Evolutionary conservation across 2,113 vertebrate species (phyloP), one percentile per base, ranked within the genome.

Genomic region (Sinocyclocheilus anshuiensis): DNA sequence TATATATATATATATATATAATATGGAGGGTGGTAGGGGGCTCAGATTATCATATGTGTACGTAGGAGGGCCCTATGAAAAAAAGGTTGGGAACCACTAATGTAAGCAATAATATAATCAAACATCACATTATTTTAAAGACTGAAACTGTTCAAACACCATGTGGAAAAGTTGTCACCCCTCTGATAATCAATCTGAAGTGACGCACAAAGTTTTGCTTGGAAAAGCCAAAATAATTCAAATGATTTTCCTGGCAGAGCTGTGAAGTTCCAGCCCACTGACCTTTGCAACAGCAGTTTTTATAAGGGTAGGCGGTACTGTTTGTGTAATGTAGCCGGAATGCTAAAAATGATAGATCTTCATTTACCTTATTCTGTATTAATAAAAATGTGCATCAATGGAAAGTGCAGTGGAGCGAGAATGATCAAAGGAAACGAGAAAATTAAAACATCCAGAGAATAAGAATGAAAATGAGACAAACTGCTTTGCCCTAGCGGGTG

Each of bases 351-450:
- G 0, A 79, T 11, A 59, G 20, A 57, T 39, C 33, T 77, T 20
- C 2, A n/a, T 79, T 57, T 8, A 12, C 20, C 39, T 42, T 39
- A 59, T 13, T 59, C 59, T 13, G 55, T 84, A 81, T 87, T 81
- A 75, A 76, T 84, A 75, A 67, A 85, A 76, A 59, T 85, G 22
- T 18, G 77, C 77, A 87, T 87, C 79, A 84, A n/a, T 33, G 71
- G 71, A 74, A 42, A 74, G 71, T 24, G 22, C 22, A 75, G 39
- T 24, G n/a, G 24, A 48, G n/a, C 24, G 12, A 77, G 76, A 77
- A 29, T 20, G 15, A 33, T 33, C 9, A 77, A 33, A 77, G 7
- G 13, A 4, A n/a, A 33, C 15, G 74, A 76, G 74, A 76, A 16
- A 76, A 26, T 2, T 1, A 16, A 29, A 55, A 29, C 9, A 29